Evolutionary conservation across 2,113 vertebrate genomes (phyloP), one percentile per base, ranked within the genome.

Genomic region (Brachirus orientalis): DNA sequence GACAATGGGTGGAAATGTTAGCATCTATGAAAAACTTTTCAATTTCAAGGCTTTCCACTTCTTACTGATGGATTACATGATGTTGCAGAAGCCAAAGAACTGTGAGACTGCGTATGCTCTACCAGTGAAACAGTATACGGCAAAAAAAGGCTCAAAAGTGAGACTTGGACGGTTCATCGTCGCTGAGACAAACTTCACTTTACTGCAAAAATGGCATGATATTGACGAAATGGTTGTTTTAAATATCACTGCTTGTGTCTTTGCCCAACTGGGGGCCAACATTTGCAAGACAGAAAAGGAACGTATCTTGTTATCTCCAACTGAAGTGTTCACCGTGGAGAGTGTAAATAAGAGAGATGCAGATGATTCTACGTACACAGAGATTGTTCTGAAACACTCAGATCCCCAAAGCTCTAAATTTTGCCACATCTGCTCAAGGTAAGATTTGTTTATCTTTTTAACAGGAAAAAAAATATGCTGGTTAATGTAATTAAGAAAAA

Each of bases 11-110:
- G 41, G 0, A 5, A 88, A 88, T 22, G 11, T 0, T 0, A 75
- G 20, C 22, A 70, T 28, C 2, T 92, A 92, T 38, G 54, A 63
- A 41, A 10, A 72, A 0, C 0, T 75, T 1, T 93, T 93, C 75
- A 56, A 64, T 18, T 92, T 85, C 65, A 93, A 92, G 76, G 80
- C 89, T 22, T 51, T 93, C 35, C 85, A 92, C 60, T 93, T 93
- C 58, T 79, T 93, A 22, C 75, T 93, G 3, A 89, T 71, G 71
- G 90, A 91, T 69, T 48, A 79, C 16, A 67, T 93, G 59, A 58
- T 0, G 4, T 53, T 82, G 51, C 19, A 79, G 18, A 50, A 63
- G 0, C 7, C 35, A 11, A 19, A 48, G 0, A 1, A 13, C 0
- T 92, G 90, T 68, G 9, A 6, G 7, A 77, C 17, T 9, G 1